Percentiles rank a stretch among this genome's conserved stretches.
Evolutionary conservation across 2,113 vertebrate species (phyloP).

Genomic region (Datnioides undecimradiatus): DNA sequence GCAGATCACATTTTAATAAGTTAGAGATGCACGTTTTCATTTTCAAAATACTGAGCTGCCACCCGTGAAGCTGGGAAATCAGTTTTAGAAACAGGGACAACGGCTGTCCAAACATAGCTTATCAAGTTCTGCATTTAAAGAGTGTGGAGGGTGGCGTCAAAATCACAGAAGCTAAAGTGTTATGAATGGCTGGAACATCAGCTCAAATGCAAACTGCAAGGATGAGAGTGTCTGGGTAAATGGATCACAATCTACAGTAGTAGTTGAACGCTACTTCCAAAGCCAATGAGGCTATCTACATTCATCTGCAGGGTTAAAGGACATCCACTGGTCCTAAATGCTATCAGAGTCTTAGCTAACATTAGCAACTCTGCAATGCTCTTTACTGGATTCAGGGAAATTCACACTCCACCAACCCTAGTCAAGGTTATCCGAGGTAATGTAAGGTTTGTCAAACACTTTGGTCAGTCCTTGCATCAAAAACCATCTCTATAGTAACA

Average conservation of each 20-base stretch:
- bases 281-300: no score
- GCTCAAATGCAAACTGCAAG: not conserved
- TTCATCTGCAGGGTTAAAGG: no score
- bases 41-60: not conserved
- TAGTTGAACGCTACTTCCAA: no score
- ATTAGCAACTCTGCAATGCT: no score
- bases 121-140: not conserved
- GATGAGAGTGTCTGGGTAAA: not conserved
- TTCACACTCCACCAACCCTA: no score
- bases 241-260: not conserved
- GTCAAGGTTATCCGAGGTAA: not conserved
- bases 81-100: not conserved
- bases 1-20: not conserved
- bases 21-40: not conserved
- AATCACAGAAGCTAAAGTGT: not conserved
- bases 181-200: not conserved
- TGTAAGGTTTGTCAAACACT: no score
- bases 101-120: not conserved
- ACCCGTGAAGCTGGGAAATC: not conserved
- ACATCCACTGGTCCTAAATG: no score
- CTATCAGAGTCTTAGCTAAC: no score
- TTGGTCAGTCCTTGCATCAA: no score
- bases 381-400: no score
- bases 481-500: no score
- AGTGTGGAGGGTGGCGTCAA: not conserved